Conservation (phyloP, 1,140 invertebrate species). For the Dendroctonus ponderosae region DNA sequence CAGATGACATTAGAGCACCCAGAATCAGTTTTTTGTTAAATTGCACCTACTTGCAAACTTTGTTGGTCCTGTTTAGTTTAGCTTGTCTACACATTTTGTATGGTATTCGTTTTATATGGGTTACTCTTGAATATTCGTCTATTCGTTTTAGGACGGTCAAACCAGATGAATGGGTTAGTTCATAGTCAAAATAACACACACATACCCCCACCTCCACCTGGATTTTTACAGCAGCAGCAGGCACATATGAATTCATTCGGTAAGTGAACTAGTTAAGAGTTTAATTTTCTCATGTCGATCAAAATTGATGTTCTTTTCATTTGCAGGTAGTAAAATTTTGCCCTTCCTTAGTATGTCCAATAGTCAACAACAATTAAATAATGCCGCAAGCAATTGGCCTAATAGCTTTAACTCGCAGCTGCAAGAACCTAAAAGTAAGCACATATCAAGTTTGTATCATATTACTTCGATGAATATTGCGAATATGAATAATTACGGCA, state of each 20-base stretch:
- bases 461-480: neutral
- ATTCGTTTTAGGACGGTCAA: constrained; percentile 34
- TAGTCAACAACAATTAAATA: constrained; percentile 48
- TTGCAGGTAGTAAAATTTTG: constrained; percentile 53
- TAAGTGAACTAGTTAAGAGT: constrained; percentile 37
- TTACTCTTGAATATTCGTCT: too few relatives aligned
- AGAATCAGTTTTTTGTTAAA: too few relatives aligned
- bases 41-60: too few relatives aligned
- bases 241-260: constrained; percentile 53
- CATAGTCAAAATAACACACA: constrained; percentile 42
- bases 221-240: constrained; percentile 48
- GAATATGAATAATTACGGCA: neutral
- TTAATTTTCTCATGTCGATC: neutral
- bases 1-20: too few relatives aligned
- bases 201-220: constrained; percentile 49
- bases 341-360: constrained; percentile 51
- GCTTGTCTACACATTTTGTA: too few relatives aligned
- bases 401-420: constrained; percentile 44
- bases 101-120: too few relatives aligned
- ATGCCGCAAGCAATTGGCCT: constrained; percentile 47
- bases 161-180: constrained; percentile 47
- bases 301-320: constrained; percentile 29
- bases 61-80: too few relatives aligned
- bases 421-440: constrained; percentile 48
- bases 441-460: neutral